phyloP scores from a whole-genome alignment of 2,797 vertebrate species.

The Hydrolagus colliei region DNA sequence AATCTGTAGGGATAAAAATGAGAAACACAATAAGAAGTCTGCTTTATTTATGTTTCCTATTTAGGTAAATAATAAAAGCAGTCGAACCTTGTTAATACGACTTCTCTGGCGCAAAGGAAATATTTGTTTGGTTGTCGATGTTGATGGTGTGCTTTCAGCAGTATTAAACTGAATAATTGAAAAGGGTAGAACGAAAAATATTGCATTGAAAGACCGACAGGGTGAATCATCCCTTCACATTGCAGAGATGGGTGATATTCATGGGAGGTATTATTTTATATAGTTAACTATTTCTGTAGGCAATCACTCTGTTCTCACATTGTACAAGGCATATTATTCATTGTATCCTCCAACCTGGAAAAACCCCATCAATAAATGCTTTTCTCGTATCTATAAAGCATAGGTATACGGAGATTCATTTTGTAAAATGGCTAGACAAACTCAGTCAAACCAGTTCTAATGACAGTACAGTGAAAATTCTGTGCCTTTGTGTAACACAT shows the following conservation, averaged over 20 bases:
- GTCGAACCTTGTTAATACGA: background rate
- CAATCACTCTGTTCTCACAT: background rate
- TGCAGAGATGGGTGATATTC: background rate
- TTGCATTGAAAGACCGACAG: background rate
- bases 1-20: background rate
- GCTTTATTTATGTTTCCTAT: background rate
- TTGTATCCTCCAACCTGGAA: background rate
- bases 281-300: background rate
- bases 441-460: background rate
- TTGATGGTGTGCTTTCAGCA: background rate
- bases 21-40: background rate
- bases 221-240: background rate
- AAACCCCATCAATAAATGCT: constrained; percentile 12
- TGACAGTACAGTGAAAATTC: too few relatives aligned
- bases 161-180: background rate
- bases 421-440: background rate
- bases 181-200: background rate
- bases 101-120: background rate
- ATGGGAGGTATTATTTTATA: background rate
- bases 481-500: too few relatives aligned
- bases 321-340: constrained; percentile 6
- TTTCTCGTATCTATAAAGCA: constrained; percentile 21
- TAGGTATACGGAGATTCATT: background rate
- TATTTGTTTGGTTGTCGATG: background rate
- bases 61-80: background rate